phyloP scores from a whole-genome alignment of 2,888 invertebrate species.

The Melinaea menophilus region DNA sequence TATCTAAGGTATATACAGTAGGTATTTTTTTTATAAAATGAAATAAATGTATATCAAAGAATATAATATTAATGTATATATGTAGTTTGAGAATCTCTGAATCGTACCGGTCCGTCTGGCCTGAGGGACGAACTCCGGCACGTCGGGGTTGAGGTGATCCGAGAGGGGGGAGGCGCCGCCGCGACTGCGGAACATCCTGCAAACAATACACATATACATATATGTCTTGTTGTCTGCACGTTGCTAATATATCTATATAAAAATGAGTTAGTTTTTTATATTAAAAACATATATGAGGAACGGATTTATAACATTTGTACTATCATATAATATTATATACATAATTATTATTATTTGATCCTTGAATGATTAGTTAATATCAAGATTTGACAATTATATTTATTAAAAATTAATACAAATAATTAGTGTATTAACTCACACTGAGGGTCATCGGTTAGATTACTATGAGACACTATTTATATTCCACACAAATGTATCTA shows the following conservation, averaged over 20 bases:
- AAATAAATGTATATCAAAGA: neutral
- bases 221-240: neutral
- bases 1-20: too few relatives aligned
- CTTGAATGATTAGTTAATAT: too few relatives aligned
- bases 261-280: neutral
- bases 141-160: slow-evolving; percentile 88
- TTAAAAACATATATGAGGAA: neutral
- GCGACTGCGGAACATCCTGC: slow-evolving; percentile 65
- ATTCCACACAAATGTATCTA: neutral
- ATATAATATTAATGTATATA: neutral
- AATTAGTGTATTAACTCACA: too few relatives aligned
- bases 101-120: slow-evolving; percentile 38
- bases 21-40: too few relatives aligned
- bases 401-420: too few relatives aligned
- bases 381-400: too few relatives aligned
- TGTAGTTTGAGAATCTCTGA: neutral
- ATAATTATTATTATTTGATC: too few relatives aligned
- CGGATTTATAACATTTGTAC: too few relatives aligned
- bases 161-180: slow-evolving; percentile 35
- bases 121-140: slow-evolving; percentile 89
- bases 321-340: too few relatives aligned
- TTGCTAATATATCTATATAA: neutral
- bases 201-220: slow-evolving; percentile 7
- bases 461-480: neutral
- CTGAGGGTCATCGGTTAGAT: too few relatives aligned